phyloP scores from a whole-genome alignment of 2,797 vertebrate genomes.

The Calcarius lapponicus region DNA sequence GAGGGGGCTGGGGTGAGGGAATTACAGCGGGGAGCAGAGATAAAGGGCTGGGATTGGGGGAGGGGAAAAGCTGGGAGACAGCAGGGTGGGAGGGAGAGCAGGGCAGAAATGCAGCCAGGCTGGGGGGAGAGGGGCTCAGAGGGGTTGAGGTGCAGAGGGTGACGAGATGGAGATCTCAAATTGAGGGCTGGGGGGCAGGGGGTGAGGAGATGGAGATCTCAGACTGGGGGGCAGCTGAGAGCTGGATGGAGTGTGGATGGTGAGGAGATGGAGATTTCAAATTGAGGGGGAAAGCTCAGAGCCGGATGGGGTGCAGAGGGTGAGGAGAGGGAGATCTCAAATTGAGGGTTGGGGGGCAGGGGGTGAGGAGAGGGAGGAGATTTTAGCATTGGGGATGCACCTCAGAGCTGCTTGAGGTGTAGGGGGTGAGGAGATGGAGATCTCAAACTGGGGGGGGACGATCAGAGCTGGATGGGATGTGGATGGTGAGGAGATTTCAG shows the following conservation, averaged over 20 bases:
- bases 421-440: neutral
- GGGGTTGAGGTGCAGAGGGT: neutral
- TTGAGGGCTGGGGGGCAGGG: too few species aligned
- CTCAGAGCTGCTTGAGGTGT: neutral
- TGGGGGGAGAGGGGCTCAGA: neutral
- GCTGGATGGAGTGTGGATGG: neutral
- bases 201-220: too few species aligned
- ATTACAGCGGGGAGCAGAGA: neutral
- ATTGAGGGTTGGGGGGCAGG: too few species aligned
- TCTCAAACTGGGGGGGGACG: accelerated
- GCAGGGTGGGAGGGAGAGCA: neutral
- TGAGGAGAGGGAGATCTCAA: neutral
- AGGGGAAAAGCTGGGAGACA: neutral
- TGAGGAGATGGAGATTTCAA: neutral
- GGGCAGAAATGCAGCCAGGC: neutral
- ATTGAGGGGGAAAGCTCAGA: too few species aligned
- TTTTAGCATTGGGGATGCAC: too few species aligned
- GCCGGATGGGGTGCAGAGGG: neutral
- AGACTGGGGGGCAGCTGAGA: neutral
- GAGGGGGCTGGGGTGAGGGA: neutral
- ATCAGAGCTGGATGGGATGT: neutral
- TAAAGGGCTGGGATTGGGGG: neutral
- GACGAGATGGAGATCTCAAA: neutral
- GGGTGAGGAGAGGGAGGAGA: too few species aligned
- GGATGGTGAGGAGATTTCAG: too few species aligned